A percentile compares a stretch with the other conserved stretches of the same genome.
phyloP scores from a whole-genome alignment of 2,888 invertebrate genomes.

The Rhimphoctona megacephalus region DNA sequence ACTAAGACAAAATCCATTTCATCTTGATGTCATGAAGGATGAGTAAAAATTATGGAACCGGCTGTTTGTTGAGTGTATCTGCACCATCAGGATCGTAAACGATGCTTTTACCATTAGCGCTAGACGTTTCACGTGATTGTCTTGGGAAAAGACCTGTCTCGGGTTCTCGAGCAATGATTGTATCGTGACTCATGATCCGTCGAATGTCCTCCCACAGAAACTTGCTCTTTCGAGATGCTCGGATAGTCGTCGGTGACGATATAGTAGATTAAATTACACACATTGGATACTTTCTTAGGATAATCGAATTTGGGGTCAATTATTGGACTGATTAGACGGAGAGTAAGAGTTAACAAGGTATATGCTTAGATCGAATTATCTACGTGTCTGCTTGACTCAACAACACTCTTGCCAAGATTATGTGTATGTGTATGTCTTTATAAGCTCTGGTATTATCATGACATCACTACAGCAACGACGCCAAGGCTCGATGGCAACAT shows the following conservation, averaged over 20 bases:
- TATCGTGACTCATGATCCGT: conserved; percentile 16
- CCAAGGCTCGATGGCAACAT: conserved; percentile 27
- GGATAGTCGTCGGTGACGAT: not conserved
- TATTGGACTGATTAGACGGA: conserved; percentile 59
- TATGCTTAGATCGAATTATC: conserved; percentile 43
- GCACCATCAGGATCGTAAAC: not conserved
- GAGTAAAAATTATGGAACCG: conserved; percentile 11
- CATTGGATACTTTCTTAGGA: conserved; percentile 3
- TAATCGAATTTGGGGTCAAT: conserved; percentile 57
- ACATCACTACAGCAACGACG: conserved; percentile 1
- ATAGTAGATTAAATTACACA: conserved; percentile 19
- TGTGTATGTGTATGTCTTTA: not conserved
- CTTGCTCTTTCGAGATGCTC: not conserved
- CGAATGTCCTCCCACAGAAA: not conserved
- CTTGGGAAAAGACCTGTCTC: conserved; percentile 2
- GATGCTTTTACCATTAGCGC: conserved; percentile 15
- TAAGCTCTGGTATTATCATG: conserved; percentile 6
- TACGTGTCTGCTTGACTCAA: conserved; percentile 26
- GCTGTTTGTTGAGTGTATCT: conserved; percentile 5
- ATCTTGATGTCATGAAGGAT: conserved; percentile 22
- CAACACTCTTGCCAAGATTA: conserved; percentile 37
- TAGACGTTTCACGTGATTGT: conserved; percentile 13
- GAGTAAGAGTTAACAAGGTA: conserved; percentile 58
- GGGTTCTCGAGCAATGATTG: not conserved
- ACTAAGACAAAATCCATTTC: conserved; percentile 30